Percentiles rank a stretch among this genome's conserved stretches.
These are phyloP conservation scores for Channallabes apus DNA, from an alignment of 2,797 vertebrate genomes.

Conservation along the genomic window DNA sequence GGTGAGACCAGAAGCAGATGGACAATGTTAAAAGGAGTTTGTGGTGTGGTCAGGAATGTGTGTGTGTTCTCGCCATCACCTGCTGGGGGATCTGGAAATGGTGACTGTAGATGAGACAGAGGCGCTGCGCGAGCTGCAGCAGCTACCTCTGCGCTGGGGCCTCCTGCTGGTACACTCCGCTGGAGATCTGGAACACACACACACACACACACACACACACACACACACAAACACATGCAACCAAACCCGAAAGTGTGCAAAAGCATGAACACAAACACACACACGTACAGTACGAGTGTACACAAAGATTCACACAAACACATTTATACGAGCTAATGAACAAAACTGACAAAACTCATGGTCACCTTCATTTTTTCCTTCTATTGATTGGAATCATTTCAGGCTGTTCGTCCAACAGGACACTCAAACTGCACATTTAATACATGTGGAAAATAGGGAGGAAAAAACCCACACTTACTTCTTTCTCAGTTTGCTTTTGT, in stretches of 20 bases:
- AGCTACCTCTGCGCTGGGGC: conserved; percentile 86
- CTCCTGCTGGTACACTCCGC: conserved; percentile 82
- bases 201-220: conserved; percentile 45
- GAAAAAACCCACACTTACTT: conserved; percentile 72
- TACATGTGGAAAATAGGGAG: not conserved
- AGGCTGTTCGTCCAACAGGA: not conserved
- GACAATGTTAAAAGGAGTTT: not conserved
- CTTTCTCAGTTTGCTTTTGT: conserved; percentile 93
- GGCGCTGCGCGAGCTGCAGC: conserved; percentile 86
- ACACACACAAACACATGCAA: not conserved
- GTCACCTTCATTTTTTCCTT: not conserved
- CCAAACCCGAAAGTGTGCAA: conserved; percentile 13
- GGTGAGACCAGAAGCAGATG: conserved; percentile 17
- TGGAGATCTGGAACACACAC: conserved; percentile 77
- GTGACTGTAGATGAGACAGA: conserved; percentile 87
- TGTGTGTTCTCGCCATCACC: conserved; percentile 69
- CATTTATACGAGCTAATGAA: not conserved
- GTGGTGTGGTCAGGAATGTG: not conserved
- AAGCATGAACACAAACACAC: conserved; percentile 27
- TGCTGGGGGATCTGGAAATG: conserved; percentile 86
- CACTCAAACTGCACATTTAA: not conserved
- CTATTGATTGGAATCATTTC: not conserved
- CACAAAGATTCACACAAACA: conserved; percentile 10
- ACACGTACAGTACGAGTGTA: not conserved
- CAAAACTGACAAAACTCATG: not conserved